A percentile compares a stretch with the other conserved stretches of the same genome.
phyloP scores from a whole-genome alignment of 2,113 vertebrate species.

The Brienomyrus longianalis region DNA sequence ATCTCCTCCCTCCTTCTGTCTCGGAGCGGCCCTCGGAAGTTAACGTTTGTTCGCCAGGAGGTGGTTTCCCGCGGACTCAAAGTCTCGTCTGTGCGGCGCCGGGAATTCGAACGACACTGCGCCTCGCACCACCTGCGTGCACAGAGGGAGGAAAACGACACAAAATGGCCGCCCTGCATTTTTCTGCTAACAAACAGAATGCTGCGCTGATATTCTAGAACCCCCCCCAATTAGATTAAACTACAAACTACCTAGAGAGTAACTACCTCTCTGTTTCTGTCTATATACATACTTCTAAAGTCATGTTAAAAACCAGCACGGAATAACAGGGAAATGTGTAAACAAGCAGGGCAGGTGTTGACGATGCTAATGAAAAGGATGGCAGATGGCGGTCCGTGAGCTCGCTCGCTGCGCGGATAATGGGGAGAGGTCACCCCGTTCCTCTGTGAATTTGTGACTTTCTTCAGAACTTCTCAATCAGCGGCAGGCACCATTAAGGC shows the following conservation, averaged over 20 bases:
- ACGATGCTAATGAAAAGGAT: slow-evolving; percentile 99
- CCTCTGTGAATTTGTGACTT: slow-evolving; percentile 95
- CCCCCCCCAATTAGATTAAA: neutral
- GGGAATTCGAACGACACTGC: neutral
- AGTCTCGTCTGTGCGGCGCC: neutral
- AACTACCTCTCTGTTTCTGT: slow-evolving; percentile 4
- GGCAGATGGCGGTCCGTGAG: slow-evolving; percentile 96
- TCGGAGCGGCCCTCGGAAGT: neutral
- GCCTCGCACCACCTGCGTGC: neutral
- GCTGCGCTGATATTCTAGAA: neutral
- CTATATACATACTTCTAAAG: slow-evolving; percentile 30
- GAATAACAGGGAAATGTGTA: slow-evolving; percentile 71
- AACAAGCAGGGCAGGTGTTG: slow-evolving; percentile 99
- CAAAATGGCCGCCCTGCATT: neutral
- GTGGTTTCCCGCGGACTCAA: neutral
- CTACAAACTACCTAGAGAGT: neutral
- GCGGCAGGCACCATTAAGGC: slow-evolving; percentile 63
- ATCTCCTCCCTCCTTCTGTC: neutral
- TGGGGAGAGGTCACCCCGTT: slow-evolving; percentile 99
- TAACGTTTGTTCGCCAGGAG: neutral
- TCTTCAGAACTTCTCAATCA: slow-evolving; percentile 90
- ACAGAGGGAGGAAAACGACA: neutral
- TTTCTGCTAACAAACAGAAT: neutral
- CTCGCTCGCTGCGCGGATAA: slow-evolving; percentile 95
- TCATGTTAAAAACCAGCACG: slow-evolving; percentile 23